Conservation (phyloP, 37 sponge, comb jelly and placozoan species). For the Petrosia ficiformis region DNA sequence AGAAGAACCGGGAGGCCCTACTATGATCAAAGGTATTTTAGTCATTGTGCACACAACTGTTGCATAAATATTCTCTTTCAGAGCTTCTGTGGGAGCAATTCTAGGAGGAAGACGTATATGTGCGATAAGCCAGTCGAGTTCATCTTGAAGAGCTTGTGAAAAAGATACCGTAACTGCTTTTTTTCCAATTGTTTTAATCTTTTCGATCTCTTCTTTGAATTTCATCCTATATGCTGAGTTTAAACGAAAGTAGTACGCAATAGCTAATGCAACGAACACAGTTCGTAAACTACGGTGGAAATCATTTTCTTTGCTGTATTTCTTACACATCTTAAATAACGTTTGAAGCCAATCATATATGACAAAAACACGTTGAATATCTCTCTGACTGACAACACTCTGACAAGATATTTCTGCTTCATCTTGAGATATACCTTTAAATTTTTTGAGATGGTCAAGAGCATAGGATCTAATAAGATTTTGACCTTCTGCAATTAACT, state of each 20-base stretch:
- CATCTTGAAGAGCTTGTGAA: slow-evolving; percentile 1
- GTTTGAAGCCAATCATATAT: neutral
- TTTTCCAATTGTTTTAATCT: neutral
- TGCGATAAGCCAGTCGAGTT: slow-evolving; percentile 29
- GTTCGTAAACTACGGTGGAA: slow-evolving; percentile 5
- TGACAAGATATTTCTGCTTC: slow-evolving; percentile 20
- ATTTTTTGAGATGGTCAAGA: neutral
- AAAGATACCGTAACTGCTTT: neutral
- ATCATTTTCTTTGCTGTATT: neutral
- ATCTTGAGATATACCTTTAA: neutral
- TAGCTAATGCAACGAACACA: slow-evolving; percentile 30
- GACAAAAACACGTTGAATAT: slow-evolving; percentile 35
- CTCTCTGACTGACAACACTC: slow-evolving; percentile 71
- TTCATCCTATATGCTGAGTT: slow-evolving; percentile 1
- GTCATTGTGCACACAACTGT: slow-evolving; percentile 52
- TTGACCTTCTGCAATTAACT: slow-evolving; percentile 38
- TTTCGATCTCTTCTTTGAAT: neutral
- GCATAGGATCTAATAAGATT: slow-evolving; percentile 45
- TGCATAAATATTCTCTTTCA: slow-evolving; percentile 74
- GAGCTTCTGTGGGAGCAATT: slow-evolving; percentile 68
- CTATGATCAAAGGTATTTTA: slow-evolving; percentile 64
- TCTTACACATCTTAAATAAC: neutral
- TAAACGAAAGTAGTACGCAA: slow-evolving; percentile 60
- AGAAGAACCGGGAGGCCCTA: slow-evolving; percentile 75
- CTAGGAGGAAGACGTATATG: slow-evolving; percentile 43